Evolutionary conservation across 2,888 invertebrate species (phyloP).

Genomic region (Acronicta alni): DNA sequence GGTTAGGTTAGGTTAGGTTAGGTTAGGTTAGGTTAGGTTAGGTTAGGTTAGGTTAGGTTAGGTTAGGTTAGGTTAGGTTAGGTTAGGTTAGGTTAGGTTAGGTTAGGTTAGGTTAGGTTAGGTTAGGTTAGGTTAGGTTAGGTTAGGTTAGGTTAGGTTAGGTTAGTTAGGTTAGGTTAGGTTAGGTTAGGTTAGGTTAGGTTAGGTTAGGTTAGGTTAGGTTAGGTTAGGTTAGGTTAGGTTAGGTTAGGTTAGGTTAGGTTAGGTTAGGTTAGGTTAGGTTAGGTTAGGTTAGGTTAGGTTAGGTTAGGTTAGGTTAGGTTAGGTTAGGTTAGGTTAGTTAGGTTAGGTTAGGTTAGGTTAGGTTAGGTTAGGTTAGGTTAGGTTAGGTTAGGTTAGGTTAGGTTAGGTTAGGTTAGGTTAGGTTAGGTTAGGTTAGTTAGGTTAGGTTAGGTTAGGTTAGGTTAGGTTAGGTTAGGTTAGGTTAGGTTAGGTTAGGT

Average conservation of each 20-base stretch:
- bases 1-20: too few relatives aligned
- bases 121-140: conserved; percentile 6
- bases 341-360: conserved; percentile 7
- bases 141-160: conserved; percentile 7
- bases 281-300: conserved; percentile 7
- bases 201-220: conserved; percentile 7
- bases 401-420: conserved; percentile 29
- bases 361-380: conserved; percentile 7
- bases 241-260: conserved; percentile 7
- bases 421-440: conserved; percentile 26
- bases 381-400: conserved; percentile 9
- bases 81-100: conserved; percentile 7
- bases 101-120: conserved; percentile 7
- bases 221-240: conserved; percentile 7
- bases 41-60: not conserved
- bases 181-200: conserved; percentile 7
- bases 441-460: conserved; percentile 27
- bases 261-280: conserved; percentile 7
- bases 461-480: conserved; percentile 25
- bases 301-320: conserved; percentile 7
- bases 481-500: conserved; percentile 32
- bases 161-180: conserved; percentile 7
- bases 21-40: not conserved
- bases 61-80: not conserved
- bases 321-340: conserved; percentile 7